Evolutionary conservation across 2,888 invertebrate genomes (phyloP).

Genomic region (Caenorhabditis angaria): DNA sequence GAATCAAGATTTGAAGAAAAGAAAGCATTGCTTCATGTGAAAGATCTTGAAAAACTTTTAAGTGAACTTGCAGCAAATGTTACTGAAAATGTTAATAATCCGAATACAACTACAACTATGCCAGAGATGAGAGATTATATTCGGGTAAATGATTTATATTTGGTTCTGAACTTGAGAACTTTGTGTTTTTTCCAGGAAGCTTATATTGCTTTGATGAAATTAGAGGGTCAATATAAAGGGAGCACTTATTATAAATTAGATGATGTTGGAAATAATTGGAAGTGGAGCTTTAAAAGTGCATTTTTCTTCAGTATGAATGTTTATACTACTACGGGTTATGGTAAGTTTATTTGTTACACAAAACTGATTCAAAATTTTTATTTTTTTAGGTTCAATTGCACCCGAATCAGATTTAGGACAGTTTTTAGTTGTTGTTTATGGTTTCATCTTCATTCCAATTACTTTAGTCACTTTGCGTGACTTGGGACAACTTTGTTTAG

Average conservation of each 20-base stretch:
- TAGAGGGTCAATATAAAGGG: constrained; percentile 41
- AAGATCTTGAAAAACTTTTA: constrained; percentile 26
- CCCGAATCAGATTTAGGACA: constrained; percentile 46
- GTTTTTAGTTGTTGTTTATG: constrained; percentile 44
- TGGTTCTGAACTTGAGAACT: background rate
- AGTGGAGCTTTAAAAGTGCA: constrained; percentile 56
- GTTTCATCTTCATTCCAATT: constrained; percentile 52
- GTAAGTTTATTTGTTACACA: constrained; percentile 18
- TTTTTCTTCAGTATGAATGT: constrained; percentile 59
- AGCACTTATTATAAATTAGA: constrained; percentile 53
- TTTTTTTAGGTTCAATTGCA: constrained; percentile 46
- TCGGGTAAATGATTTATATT: constrained; percentile 16
- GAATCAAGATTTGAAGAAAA: constrained; percentile 29
- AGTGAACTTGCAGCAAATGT: constrained; percentile 23
- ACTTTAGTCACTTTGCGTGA: constrained; percentile 54
- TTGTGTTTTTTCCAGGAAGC: constrained; percentile 36
- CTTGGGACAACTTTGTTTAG: constrained; percentile 54
- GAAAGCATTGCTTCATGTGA: constrained; percentile 23
- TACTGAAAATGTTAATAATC: constrained; percentile 29
- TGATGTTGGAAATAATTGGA: constrained; percentile 43
- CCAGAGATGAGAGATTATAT: constrained; percentile 37
- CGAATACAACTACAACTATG: constrained; percentile 23
- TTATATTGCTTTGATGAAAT: constrained; percentile 38
- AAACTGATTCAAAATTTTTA: background rate
- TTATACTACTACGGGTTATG: constrained; percentile 60